Base-by-base conservation (phyloP, 2,888 invertebrate genomes). In the Muschampia plurimacula region DNA sequence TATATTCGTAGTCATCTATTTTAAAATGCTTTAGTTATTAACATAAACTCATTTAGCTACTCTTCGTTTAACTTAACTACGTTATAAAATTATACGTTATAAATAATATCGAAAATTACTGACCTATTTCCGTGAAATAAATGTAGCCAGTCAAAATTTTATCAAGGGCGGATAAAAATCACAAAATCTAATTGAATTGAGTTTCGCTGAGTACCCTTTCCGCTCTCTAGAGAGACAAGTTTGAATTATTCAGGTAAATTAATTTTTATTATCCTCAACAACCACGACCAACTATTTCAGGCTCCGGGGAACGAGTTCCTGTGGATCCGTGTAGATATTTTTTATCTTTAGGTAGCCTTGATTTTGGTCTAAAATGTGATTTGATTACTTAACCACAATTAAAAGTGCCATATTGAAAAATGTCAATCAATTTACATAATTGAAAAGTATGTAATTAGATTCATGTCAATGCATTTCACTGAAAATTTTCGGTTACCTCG, bases 101-200 rank as follows among this genome's bases (percentile, higher is more conserved):
- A 22, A 22, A 22, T 22, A 39, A 39, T 7, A 39, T 7, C 39
- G 39, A 4, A 39, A n/a, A 13, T 49, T 6, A n/a, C 52, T 2
- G 15, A 52, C 52, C 15, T 15, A 52, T 52, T 52, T 52, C 15
- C 52, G 3, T 7, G 0, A 9, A 2, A 52, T 52, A 52, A 52
- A 52, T 52, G 52, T 8, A 52, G 52, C 15, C 39, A 69, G 72
- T 75, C 76, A 75, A 77, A 78, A 78, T 77, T 78, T 74, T 75
- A 70, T 71, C 66, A 65, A 73, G 75, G 74, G 67, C 63, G 64
- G 72, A 69, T 71, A 78, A 80, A 79, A 83, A 85, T 86, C 83
- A 82, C 76, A 82, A 15, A 84, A 83, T 81, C 84, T 86, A 89
- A 89, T 89, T 85, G 80, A 86, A 83, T 87, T 81, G 81, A 82